These are phyloP conservation scores for Papilio aristodemus DNA, from an alignment of 1,140 invertebrate genomes.

Conservation along the genomic window DNA sequence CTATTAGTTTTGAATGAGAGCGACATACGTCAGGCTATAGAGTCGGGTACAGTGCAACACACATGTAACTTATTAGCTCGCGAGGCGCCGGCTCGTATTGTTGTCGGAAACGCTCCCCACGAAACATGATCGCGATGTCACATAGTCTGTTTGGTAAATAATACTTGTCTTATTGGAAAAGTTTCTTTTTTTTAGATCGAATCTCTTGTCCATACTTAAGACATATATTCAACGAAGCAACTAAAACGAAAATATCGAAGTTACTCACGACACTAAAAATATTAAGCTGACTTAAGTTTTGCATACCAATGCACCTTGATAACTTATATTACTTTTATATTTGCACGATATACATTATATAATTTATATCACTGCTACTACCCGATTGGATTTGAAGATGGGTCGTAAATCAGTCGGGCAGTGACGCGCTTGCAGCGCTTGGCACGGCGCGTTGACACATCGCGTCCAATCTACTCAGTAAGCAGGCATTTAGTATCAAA, in stretches of 20 bases:
- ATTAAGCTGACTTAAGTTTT: too few relatives aligned
- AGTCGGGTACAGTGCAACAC: not conserved
- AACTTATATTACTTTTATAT: not conserved
- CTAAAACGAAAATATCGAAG: too few relatives aligned
- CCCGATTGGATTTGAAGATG: not conserved
- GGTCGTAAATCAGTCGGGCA: conserved; percentile 12
- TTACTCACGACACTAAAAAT: too few relatives aligned
- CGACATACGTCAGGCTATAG: conserved; percentile 11
- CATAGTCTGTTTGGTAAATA: not conserved
- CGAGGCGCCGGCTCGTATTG: conserved; percentile 25
- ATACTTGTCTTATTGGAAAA: too few relatives aligned
- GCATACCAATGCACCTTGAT: too few relatives aligned
- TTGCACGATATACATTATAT: not conserved
- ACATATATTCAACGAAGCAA: too few relatives aligned
- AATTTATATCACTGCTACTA: not conserved
- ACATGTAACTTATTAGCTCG: conserved; percentile 27
- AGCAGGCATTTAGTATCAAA: conserved; percentile 24
- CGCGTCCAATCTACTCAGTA: conserved; percentile 11
- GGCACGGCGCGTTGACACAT: conserved; percentile 7
- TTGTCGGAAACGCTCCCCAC: conserved; percentile 5
- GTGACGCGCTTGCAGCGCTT: conserved; percentile 3
- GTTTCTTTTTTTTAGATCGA: too few relatives aligned
- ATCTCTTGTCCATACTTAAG: too few relatives aligned
- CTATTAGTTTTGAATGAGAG: not conserved
- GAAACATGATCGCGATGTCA: conserved; percentile 18